A percentile compares a stretch with the other conserved stretches of the same genome.
Evolutionary conservation across 2,888 invertebrate species (phyloP).

Genomic region (Euzetes globulus): DNA sequence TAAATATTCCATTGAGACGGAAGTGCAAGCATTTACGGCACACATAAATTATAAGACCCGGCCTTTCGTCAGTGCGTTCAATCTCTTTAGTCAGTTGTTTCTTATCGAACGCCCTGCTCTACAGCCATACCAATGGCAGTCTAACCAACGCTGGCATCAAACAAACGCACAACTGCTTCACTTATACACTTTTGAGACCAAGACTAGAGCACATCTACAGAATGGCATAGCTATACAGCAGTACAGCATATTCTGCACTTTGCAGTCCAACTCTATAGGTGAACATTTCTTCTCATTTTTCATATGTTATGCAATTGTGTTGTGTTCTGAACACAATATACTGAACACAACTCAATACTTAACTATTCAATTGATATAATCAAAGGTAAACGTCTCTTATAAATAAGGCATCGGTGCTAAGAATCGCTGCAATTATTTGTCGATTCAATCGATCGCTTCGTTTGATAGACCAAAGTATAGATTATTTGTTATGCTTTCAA

Average conservation of each 20-base stretch:
- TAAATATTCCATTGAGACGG: conserved; percentile 16
- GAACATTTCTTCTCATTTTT: not conserved
- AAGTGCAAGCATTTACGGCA: not conserved
- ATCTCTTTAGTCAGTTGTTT: conserved; percentile 30
- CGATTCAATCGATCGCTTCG: conserved; percentile 17
- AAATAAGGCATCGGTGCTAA: not conserved
- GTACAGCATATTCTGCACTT: not conserved
- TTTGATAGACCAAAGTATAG: not conserved
- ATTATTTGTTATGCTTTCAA: conserved; percentile 22
- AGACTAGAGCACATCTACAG: conserved; percentile 8
- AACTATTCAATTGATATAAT: conserved; percentile 19
- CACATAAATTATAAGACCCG: conserved; percentile 26
- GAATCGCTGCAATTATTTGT: conserved; percentile 17
- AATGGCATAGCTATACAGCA: not conserved
- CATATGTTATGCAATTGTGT: conserved; percentile 12
- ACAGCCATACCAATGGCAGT: conserved; percentile 15
- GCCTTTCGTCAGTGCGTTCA: conserved; percentile 22
- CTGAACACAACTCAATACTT: not conserved
- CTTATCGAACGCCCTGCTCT: conserved; percentile 28
- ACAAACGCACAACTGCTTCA: conserved; percentile 1
- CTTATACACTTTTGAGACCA: not conserved
- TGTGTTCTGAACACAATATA: conserved; percentile 17
- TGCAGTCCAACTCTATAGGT: not conserved
- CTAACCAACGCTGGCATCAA: not conserved
- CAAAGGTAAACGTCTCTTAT: conserved; percentile 21